These are phyloP conservation scores for Leucophenga varia DNA, from an alignment of 1,140 invertebrate species.

Conservation along the genomic window DNA sequence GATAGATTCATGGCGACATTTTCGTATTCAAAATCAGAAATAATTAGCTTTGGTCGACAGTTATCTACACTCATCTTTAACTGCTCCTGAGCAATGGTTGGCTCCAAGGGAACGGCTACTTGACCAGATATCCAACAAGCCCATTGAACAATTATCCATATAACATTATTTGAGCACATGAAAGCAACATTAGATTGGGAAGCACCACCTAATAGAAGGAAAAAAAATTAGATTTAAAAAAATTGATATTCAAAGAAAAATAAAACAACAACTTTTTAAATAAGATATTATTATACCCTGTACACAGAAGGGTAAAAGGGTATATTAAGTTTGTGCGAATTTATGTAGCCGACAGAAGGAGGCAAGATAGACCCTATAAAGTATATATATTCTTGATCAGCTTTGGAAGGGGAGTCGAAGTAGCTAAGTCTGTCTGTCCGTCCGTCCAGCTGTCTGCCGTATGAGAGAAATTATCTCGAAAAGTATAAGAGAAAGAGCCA, in stretches of 20 bases:
- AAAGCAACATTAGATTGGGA: constrained; percentile 71
- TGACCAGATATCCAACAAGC: constrained; percentile 86
- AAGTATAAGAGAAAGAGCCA: too few species aligned
- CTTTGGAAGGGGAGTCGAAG: too few species aligned
- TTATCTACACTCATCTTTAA: constrained; percentile 78
- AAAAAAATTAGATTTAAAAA: too few species aligned
- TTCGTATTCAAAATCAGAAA: constrained; percentile 69
- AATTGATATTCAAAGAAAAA: not conserved
- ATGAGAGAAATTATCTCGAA: too few species aligned
- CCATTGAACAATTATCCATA: constrained; percentile 79
- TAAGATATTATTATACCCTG: too few species aligned
- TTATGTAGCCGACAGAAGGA: too few species aligned
- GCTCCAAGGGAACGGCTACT: constrained; percentile 72
- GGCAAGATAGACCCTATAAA: too few species aligned
- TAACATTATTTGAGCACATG: constrained; percentile 77
- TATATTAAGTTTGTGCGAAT: too few species aligned
- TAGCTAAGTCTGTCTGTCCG: too few species aligned
- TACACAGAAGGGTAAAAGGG: too few species aligned
- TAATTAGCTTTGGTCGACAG: constrained; percentile 68
- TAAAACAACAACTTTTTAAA: not conserved
- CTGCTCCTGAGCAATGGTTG: constrained; percentile 66
- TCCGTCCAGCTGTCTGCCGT: too few species aligned
- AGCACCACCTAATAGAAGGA: constrained; percentile 58
- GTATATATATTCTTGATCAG: too few species aligned
- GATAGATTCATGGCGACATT: constrained; percentile 65